Base-by-base conservation (phyloP, 64 coral and sea anemone species). In the Montipora cactus region DNA sequence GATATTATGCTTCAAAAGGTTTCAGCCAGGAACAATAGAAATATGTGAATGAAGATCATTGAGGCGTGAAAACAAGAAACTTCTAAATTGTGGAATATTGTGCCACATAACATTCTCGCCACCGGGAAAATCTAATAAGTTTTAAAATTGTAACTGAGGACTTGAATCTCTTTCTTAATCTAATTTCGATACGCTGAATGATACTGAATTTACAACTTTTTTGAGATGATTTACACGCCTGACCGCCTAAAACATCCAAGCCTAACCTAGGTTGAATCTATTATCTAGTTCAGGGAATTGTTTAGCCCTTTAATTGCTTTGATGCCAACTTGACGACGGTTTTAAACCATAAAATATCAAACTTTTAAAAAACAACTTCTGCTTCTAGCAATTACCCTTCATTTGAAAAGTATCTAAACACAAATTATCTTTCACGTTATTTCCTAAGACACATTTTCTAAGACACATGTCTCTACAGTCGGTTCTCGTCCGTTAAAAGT, bases 11-110 rank as follows among this genome's bases (percentile, higher is more conserved):
- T 51, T 80, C 53, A 8, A 57, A 57, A 57, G 11, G 6, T 57
- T 57, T 8, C 81, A 76, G 79, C 89, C 58, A 79, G 78, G 85
- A 95, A 95, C 89, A 95, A 95, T 73, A 95, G 79, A 49, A 62
- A 80, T 84, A 89, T 90, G 78, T 87, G 58, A 92, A 86, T 95
- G 94, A 75, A 55, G 77, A n/a, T 57, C 53, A 57, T 6, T 79
- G 72, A 89, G 59, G 87, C 87, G 51, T 77, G 51, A n/a, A 23
- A 15, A 47, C 12, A 59, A 46, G 15, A 44, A 58, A 58, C 25
- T 22, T 88, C 74, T 59, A 59, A 22, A 7, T 5, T 49, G 46
- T 8, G 14, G 44, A 61, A 59, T 77, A 61, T 67, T 89, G 45
- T 52, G 72, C 86, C 75, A 88, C 67, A 49, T 87, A 72, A 75